These are phyloP conservation scores for Rosalia funebris DNA, from an alignment of 2,888 invertebrate genomes.

Conservation along the genomic window DNA sequence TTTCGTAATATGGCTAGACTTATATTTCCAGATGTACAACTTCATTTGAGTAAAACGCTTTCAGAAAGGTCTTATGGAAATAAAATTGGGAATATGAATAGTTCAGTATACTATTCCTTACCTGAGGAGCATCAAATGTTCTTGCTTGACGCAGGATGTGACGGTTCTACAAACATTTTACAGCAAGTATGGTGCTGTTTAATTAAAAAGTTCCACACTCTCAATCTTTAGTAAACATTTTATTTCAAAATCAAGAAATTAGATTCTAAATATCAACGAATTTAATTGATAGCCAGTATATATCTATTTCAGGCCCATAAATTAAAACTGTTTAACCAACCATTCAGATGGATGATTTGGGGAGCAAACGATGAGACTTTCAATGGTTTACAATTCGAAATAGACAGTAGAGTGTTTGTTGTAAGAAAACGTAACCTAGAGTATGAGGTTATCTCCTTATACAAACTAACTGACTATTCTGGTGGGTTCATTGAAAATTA, in stretches of 20 bases:
- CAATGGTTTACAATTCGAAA: slow-evolving; percentile 43
- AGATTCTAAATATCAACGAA: no score
- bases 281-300: no score
- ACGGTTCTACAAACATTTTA: slow-evolving; percentile 35
- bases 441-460: slow-evolving; percentile 44
- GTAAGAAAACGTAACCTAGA: slow-evolving; percentile 32
- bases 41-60: slow-evolving; percentile 30
- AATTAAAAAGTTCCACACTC: no score
- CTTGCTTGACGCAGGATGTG: slow-evolving; percentile 44
- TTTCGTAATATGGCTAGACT: neutral
- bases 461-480: slow-evolving; percentile 40
- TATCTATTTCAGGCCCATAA: slow-evolving; percentile 48
- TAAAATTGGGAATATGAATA: slow-evolving; percentile 4
- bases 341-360: slow-evolving; percentile 51
- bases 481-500: slow-evolving; percentile 32
- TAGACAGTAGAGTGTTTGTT: slow-evolving; percentile 49
- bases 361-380: slow-evolving; percentile 27
- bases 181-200: slow-evolving; percentile 40
- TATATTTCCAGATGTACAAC: slow-evolving; percentile 17
- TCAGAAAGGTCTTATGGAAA: slow-evolving; percentile 24
- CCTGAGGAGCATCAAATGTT: slow-evolving; percentile 44
- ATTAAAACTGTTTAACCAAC: slow-evolving; percentile 45
- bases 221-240: no score
- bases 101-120: slow-evolving; percentile 4
- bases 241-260: no score